phyloP scores from a whole-genome alignment of 2,797 vertebrate genomes.

The Philypnodon macrostomus region DNA sequence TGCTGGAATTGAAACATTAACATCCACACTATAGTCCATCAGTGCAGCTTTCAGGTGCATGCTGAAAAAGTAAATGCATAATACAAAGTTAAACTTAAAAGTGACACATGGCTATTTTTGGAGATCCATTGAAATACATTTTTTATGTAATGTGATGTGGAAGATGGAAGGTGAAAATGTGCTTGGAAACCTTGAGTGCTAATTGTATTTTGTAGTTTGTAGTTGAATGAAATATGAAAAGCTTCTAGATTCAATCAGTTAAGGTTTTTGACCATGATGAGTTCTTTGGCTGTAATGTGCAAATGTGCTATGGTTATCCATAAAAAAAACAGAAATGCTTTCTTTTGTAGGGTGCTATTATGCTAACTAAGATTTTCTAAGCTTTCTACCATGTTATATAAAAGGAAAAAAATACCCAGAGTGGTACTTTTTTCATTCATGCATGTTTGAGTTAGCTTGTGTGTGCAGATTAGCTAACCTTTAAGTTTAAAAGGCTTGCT shows the following conservation, averaged over 20 bases:
- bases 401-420: no score
- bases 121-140: no score
- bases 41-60: neutral
- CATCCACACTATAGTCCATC: conserved; percentile 3
- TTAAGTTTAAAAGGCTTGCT: no score
- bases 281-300: conserved; percentile 37
- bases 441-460: no score
- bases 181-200: conserved; percentile 2
- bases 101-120: conserved; percentile 3
- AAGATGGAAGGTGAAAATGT: conserved; percentile 5
- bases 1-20: no score
- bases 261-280: conserved; percentile 18
- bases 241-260: conserved; percentile 16
- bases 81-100: conserved; percentile 6
- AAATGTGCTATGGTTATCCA: conserved; percentile 19
- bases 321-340: conserved; percentile 17
- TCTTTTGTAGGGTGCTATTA: no score
- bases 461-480: no score
- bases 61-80: conserved; percentile 2
- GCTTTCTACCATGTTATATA: no score
- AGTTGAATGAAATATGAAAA: conserved; percentile 10
- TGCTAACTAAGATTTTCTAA: no score
- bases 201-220: conserved; percentile 22
- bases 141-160: neutral
- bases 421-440: no score